Percentiles rank a stretch among this genome's conserved stretches.
These are phyloP conservation scores for Cotesia typhae DNA, from an alignment of 1,140 invertebrate species.

Conservation along the genomic window DNA sequence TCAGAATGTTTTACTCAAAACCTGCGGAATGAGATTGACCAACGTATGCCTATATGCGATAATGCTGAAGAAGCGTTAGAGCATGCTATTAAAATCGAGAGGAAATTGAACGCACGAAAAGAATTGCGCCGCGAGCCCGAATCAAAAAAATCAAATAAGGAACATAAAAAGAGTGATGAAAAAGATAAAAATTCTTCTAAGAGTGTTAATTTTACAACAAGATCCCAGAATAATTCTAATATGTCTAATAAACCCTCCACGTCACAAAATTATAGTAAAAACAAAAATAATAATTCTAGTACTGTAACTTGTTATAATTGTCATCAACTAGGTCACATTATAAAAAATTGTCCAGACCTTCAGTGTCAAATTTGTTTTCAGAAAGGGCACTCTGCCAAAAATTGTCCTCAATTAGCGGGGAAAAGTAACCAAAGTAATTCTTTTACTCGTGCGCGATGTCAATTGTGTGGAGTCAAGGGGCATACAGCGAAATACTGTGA, in stretches of 20 bases:
- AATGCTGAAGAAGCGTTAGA: background rate
- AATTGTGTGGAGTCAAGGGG: background rate
- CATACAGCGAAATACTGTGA: background rate
- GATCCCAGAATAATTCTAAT: no score
- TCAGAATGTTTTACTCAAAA: constrained; percentile 7
- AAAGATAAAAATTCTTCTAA: no score
- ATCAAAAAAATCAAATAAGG: background rate
- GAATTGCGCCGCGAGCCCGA: background rate
- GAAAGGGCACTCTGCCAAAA: background rate
- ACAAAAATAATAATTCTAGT: no score
- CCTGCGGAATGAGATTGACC: background rate
- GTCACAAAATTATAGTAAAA: no score
- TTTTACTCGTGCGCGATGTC: background rate
- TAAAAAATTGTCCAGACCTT: background rate
- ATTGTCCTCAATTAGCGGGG: background rate
- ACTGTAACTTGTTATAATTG: background rate
- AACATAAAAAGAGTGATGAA: background rate
- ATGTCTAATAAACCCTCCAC: no score
- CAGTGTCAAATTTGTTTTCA: background rate
- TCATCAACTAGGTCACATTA: background rate
- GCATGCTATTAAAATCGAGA: background rate
- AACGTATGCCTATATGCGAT: background rate
- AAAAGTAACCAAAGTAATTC: background rate
- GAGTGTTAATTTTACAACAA: no score
- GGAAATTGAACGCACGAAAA: background rate